phyloP scores from a whole-genome alignment of 2,888 invertebrate genomes.

The Galerucella nymphaeae region DNA sequence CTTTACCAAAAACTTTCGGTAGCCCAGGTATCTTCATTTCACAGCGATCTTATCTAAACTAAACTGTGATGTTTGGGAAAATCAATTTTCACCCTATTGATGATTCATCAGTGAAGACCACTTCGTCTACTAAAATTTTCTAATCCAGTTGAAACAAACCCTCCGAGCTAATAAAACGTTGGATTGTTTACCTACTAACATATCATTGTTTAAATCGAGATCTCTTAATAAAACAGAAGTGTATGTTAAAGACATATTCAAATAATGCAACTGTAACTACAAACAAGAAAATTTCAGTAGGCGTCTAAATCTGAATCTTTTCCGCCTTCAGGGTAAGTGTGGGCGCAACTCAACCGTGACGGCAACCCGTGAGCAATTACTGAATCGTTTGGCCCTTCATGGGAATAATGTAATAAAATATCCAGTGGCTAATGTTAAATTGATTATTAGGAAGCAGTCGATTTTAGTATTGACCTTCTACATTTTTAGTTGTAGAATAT shows the following conservation, averaged over 20 bases:
- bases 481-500: not conserved
- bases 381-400: conserved; percentile 42
- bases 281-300: conserved; percentile 27
- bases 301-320: conserved; percentile 39
- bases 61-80: too few species aligned
- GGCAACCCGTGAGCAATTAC: conserved; percentile 41
- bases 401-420: conserved; percentile 44
- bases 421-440: conserved; percentile 40
- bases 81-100: not conserved
- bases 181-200: conserved; percentile 18
- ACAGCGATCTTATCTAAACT: too few species aligned
- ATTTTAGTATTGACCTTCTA: not conserved
- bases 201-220: conserved; percentile 25
- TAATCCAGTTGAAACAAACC: conserved; percentile 22
- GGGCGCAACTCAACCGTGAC: conserved; percentile 39
- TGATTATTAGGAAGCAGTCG: conserved; percentile 1
- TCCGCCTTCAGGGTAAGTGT: conserved; percentile 38
- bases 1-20: too few species aligned
- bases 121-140: not conserved
- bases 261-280: conserved; percentile 38
- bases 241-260: conserved; percentile 35
- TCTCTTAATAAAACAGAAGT: conserved; percentile 10
- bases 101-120: not conserved
- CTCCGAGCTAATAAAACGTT: conserved; percentile 21
- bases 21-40: too few species aligned